Conservation (phyloP, 2,797 vertebrate genomes). For the Galaxias olidus region DNA sequence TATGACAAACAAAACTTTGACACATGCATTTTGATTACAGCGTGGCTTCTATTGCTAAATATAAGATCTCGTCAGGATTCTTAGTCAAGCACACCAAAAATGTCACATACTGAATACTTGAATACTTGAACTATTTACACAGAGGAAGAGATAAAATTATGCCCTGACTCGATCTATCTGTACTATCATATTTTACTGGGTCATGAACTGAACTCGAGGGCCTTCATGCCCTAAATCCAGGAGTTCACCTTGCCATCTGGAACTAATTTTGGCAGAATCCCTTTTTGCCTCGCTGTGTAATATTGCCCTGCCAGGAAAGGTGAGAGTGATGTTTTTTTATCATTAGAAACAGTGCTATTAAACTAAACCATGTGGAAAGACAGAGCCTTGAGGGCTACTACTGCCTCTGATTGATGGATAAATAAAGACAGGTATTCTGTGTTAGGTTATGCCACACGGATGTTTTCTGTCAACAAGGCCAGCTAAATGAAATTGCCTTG, state of each 20-base stretch:
- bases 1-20: background rate
- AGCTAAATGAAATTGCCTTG: too few species aligned
- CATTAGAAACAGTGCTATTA: slow-evolving; percentile 43
- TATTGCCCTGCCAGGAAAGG: slow-evolving; percentile 33
- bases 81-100: background rate
- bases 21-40: background rate
- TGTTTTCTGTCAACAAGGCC: slow-evolving; percentile 2
- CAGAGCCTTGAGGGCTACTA: slow-evolving; percentile 14
- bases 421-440: slow-evolving; percentile 15
- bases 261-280: slow-evolving; percentile 47
- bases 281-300: slow-evolving; percentile 34
- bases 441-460: slow-evolving; percentile 23
- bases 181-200: slow-evolving; percentile 32
- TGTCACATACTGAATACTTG: background rate
- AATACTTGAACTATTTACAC: background rate
- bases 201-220: slow-evolving; percentile 30
- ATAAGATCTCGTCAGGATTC: background rate
- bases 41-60: too few species aligned
- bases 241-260: slow-evolving; percentile 27
- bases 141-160: slow-evolving; percentile 3
- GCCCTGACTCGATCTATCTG: slow-evolving; percentile 17
- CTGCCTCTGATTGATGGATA: slow-evolving; percentile 20
- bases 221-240: slow-evolving; percentile 36
- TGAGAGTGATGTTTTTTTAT: slow-evolving; percentile 41
- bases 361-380: slow-evolving; percentile 31